phyloP scores from a whole-genome alignment of 1,140 invertebrate species.

The Camponotus floridanus region DNA sequence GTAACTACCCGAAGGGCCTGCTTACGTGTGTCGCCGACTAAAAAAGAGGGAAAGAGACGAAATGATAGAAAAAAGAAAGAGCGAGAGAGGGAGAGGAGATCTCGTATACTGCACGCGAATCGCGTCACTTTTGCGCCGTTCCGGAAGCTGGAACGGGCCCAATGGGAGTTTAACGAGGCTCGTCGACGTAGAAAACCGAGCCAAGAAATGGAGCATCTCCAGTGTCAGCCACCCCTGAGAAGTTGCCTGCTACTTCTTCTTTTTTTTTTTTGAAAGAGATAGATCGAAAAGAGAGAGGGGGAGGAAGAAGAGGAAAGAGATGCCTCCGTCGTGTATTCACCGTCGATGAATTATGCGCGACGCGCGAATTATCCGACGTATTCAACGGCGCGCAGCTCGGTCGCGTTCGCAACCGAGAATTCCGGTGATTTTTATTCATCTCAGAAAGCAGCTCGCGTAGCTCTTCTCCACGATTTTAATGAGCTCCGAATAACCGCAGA shows the following conservation, averaged over 20 bases:
- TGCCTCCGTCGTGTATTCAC: not conserved
- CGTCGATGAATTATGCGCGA: slow-evolving; percentile 38
- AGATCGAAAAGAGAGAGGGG: not conserved
- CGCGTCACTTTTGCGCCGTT: slow-evolving; percentile 34
- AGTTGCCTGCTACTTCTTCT: slow-evolving; percentile 38
- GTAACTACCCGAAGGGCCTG: slow-evolving; percentile 3
- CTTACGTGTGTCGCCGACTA: not conserved
- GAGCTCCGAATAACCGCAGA: not conserved
- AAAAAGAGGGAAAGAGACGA: not conserved
- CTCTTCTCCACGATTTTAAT: not conserved
- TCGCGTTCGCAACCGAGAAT: slow-evolving; percentile 13
- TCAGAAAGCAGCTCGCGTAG: not conserved
- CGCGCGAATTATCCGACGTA: slow-evolving; percentile 39
- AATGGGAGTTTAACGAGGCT: slow-evolving; percentile 72
- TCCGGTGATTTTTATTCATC: not conserved
- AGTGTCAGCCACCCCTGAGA: slow-evolving; percentile 43
- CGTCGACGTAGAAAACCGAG: slow-evolving; percentile 68
- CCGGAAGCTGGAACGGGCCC: slow-evolving; percentile 70
- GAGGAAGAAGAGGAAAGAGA: not conserved
- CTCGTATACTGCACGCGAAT: slow-evolving; percentile 32
- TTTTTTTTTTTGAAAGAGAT: not conserved
- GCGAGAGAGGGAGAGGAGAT: not conserved
- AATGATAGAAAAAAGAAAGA: not conserved
- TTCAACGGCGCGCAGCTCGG: not conserved
- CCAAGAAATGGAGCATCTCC: slow-evolving; percentile 64